phyloP scores from a whole-genome alignment of 2,888 invertebrate genomes.

The Polydrusus pterygomalis region DNA sequence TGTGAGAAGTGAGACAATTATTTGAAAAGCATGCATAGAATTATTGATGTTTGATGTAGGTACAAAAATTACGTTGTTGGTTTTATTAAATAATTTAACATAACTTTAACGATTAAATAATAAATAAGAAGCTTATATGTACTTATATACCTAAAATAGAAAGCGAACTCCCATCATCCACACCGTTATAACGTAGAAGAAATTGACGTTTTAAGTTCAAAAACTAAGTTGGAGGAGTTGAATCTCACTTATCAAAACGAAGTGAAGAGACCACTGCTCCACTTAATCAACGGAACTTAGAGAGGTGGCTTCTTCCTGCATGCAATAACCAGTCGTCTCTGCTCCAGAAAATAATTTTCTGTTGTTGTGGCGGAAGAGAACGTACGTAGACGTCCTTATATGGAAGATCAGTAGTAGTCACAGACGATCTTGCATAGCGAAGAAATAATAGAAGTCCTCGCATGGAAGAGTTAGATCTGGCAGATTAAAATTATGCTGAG shows the following conservation, averaged over 20 bases:
- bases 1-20: too few relatives aligned
- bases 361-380: too few relatives aligned
- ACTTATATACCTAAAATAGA: too few relatives aligned
- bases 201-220: conserved; percentile 58
- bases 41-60: too few relatives aligned
- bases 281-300: conserved; percentile 66
- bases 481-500: conserved; percentile 62
- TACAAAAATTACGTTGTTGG: too few relatives aligned
- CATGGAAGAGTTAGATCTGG: conserved; percentile 69
- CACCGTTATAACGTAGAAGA: too few relatives aligned
- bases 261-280: conserved; percentile 72
- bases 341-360: not conserved
- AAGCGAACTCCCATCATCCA: too few relatives aligned
- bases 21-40: too few relatives aligned
- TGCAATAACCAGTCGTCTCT: not conserved
- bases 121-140: too few relatives aligned
- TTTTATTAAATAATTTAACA: too few relatives aligned
- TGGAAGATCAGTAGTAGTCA: not conserved
- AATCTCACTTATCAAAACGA: conserved; percentile 70
- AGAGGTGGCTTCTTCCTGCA: not conserved
- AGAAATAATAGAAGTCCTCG: conserved; percentile 57
- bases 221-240: conserved; percentile 71
- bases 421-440: too few relatives aligned
- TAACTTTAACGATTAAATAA: too few relatives aligned
- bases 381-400: not conserved